A percentile compares a stretch with the other conserved stretches of the same genome.
phyloP scores from a whole-genome alignment of 2,888 invertebrate species.

The Ennomos erosarius region DNA sequence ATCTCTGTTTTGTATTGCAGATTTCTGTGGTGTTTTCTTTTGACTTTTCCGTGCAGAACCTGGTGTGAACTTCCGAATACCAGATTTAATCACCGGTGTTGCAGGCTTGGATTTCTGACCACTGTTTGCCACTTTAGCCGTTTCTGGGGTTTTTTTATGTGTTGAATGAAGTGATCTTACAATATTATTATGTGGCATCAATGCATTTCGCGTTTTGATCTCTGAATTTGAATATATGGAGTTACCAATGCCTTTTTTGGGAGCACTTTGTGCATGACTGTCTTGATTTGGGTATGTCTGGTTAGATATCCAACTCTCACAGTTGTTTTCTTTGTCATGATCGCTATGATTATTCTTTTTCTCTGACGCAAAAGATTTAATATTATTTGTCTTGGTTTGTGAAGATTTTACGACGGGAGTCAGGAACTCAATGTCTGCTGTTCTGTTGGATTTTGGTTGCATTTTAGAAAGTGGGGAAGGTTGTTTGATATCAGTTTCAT shows the following conservation, averaged over 20 bases:
- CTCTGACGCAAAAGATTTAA: constrained; percentile 62
- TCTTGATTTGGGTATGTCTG: constrained; percentile 60
- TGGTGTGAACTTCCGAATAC: constrained; percentile 71
- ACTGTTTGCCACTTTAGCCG: constrained; percentile 51
- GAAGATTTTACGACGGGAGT: constrained; percentile 58
- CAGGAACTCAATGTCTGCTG: constrained; percentile 48
- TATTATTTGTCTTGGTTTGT: constrained; percentile 46
- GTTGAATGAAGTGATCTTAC: constrained; percentile 46
- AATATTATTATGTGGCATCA: constrained; percentile 57
- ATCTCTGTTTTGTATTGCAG: constrained; percentile 61
- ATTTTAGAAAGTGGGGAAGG: constrained; percentile 47
- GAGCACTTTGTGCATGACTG: constrained; percentile 46
- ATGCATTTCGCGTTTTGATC: constrained; percentile 52
- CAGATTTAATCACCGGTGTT: constrained; percentile 73
- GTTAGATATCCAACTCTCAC: constrained; percentile 51
- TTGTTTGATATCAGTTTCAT: constrained; percentile 60
- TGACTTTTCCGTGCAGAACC: constrained; percentile 63
- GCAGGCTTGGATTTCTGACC: constrained; percentile 60
- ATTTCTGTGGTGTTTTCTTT: constrained; percentile 63
- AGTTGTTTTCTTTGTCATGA: constrained; percentile 65
- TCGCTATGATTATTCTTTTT: constrained; percentile 55
- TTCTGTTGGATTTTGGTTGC: constrained; percentile 17
- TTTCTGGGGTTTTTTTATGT: constrained; percentile 64
- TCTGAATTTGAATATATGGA: constrained; percentile 50
- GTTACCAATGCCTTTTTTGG: constrained; percentile 41